These are phyloP conservation scores for Cyanocitta stelleri DNA, from an alignment of 2,113 vertebrate species.

Conservation along the genomic window DNA sequence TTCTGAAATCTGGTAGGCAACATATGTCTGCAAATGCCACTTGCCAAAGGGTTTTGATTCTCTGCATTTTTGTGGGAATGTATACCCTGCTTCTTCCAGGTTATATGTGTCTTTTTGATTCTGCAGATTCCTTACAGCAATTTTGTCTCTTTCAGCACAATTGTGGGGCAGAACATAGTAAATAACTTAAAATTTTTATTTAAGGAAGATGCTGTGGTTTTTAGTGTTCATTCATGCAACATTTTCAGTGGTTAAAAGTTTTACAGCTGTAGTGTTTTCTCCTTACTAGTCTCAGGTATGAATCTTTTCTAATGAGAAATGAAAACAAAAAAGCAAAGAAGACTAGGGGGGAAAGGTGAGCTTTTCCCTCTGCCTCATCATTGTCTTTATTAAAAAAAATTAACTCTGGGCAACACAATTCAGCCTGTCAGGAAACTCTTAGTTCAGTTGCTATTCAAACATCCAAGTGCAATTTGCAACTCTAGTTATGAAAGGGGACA, in stretches of 20 bases:
- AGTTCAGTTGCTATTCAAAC: slow-evolving; percentile 35
- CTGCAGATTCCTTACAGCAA: background rate
- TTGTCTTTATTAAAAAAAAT: background rate
- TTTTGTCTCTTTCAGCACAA: background rate
- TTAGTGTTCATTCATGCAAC: background rate
- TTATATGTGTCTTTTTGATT: background rate
- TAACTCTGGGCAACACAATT: slow-evolving; percentile 44
- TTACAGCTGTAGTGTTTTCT: background rate
- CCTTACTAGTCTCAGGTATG: background rate
- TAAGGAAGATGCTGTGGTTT: background rate
- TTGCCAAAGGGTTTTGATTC: background rate
- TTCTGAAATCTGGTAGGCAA: slow-evolving; percentile 10
- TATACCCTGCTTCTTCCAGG: background rate
- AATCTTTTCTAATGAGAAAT: background rate
- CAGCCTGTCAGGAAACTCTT: background rate
- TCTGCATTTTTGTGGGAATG: background rate
- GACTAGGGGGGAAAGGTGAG: background rate
- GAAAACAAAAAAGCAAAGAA: background rate
- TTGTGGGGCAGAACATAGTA: background rate
- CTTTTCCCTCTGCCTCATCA: background rate
- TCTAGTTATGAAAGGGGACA: slow-evolving; percentile 18
- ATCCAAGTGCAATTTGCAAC: slow-evolving; percentile 12
- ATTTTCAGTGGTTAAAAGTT: background rate
- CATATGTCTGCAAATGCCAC: background rate
- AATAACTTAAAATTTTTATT: background rate